Percentiles rank a stretch among this genome's conserved stretches.
These are phyloP conservation scores for Strigamia crassipes DNA, from an alignment of 2,888 invertebrate genomes.

Conservation along the genomic window DNA sequence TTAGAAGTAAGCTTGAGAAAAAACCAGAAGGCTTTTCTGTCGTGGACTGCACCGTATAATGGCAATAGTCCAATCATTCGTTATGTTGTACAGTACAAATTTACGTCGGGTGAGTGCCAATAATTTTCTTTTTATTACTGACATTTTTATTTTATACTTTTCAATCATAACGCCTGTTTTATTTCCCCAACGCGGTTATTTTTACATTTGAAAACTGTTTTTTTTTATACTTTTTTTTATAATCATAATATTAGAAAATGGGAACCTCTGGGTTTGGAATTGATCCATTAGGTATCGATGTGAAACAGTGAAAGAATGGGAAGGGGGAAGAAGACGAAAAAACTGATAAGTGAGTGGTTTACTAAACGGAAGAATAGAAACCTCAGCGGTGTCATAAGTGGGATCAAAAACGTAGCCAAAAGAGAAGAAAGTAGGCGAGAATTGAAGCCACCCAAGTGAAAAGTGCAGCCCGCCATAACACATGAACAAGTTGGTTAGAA, in stretches of 20 bases:
- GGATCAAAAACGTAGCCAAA: constrained; percentile 37
- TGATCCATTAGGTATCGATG: constrained; percentile 20
- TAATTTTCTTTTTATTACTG: neutral
- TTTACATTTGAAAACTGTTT: neutral
- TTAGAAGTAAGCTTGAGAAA: constrained; percentile 45
- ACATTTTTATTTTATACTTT: neutral
- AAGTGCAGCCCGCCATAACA: constrained; percentile 35
- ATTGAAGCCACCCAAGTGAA: constrained; percentile 37
- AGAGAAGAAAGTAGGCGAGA: constrained; percentile 37
- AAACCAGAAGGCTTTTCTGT: constrained; percentile 79
- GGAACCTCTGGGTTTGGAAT: neutral
- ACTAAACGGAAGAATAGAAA: constrained; percentile 38
- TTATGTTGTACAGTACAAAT: constrained; percentile 89
- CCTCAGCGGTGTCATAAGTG: constrained; percentile 35
- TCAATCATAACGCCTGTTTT: neutral
- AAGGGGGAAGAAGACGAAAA: neutral
- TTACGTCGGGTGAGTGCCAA: constrained; percentile 60
- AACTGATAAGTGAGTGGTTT: constrained; percentile 16
- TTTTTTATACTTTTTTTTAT: neutral
- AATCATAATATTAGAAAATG: neutral
- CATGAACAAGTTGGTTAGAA: constrained; percentile 37
- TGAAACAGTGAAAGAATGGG: neutral
- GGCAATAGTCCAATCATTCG: constrained; percentile 87
- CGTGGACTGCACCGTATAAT: constrained; percentile 90
- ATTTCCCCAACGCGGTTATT: neutral